Evolutionary conservation across 2,888 invertebrate genomes (phyloP).

Genomic region (Acanthococcus lagerstroemiae): DNA sequence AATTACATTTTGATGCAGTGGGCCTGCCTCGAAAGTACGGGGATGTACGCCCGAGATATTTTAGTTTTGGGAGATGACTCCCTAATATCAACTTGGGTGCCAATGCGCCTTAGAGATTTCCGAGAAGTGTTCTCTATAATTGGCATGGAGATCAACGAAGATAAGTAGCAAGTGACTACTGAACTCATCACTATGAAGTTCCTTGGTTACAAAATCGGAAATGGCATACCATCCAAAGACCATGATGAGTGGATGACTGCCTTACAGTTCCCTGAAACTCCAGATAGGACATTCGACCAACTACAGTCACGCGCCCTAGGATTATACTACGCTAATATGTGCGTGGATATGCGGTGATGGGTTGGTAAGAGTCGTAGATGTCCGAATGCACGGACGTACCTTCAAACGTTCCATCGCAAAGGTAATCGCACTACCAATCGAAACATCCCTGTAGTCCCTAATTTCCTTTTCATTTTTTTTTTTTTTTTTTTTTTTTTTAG

Average conservation of each 20-base stretch:
- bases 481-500: too few species aligned
- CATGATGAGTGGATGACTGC: background rate
- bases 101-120: background rate
- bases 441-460: too few species aligned
- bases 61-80: constrained; percentile 14
- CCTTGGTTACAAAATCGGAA: constrained; percentile 1
- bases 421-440: too few species aligned
- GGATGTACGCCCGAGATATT: background rate
- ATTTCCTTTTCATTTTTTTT: too few species aligned
- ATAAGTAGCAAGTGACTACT: background rate
- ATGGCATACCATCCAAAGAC: background rate
- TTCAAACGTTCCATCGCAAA: too few species aligned
- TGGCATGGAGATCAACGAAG: background rate
- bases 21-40: background rate
- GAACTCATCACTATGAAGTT: background rate
- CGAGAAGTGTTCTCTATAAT: background rate
- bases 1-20: constrained; percentile 18
- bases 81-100: background rate
- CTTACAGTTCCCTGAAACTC: background rate
- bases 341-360: too few species aligned
- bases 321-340: background rate
- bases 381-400: too few species aligned
- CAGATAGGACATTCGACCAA: background rate
- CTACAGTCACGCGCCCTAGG: background rate
- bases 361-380: too few species aligned